These are phyloP conservation scores for Nycteola revayana DNA, from an alignment of 2,888 invertebrate species.

Conservation along the genomic window DNA sequence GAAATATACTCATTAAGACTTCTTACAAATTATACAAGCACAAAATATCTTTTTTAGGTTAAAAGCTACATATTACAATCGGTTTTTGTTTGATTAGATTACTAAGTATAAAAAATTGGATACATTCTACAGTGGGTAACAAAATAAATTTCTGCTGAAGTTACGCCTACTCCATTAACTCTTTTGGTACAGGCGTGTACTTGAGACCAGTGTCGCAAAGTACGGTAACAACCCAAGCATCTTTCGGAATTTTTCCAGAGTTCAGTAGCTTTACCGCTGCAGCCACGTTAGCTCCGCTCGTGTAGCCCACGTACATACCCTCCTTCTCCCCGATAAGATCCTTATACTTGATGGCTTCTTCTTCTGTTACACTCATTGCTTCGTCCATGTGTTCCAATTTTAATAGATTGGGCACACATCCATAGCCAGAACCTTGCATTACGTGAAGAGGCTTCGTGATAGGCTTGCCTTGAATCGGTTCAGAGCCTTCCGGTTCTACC, in stretches of 20 bases:
- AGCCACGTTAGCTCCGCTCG: conserved; percentile 71
- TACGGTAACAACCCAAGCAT: conserved; percentile 68
- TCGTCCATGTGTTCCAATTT: conserved; percentile 65
- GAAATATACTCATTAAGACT: too few species aligned
- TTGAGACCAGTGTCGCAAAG: conserved; percentile 69
- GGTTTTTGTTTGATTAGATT: too few species aligned
- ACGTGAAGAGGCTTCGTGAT: conserved; percentile 70
- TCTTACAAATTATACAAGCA: too few species aligned
- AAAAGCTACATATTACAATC: too few species aligned
- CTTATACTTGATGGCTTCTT: conserved; percentile 60
- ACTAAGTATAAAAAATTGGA: too few species aligned
- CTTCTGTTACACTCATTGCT: conserved; percentile 62
- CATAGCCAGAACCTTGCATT: conserved; percentile 73
- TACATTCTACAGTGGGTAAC: too few species aligned
- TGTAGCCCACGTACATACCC: conserved; percentile 70
- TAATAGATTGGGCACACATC: conserved; percentile 64
- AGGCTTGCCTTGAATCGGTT: conserved; percentile 62
- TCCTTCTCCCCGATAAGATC: conserved; percentile 63
- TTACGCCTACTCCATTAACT: conserved; percentile 29
- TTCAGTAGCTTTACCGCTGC: conserved; percentile 65
- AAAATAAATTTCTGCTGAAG: too few species aligned
- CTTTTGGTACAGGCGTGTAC: conserved; percentile 61
- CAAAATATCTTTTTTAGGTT: too few species aligned
- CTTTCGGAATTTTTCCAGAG: conserved; percentile 58
- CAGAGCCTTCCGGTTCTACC: conserved; percentile 67